Evolutionary conservation across 2,888 invertebrate genomes (phyloP), one percentile per base, ranked within the genome.

Genomic region (Flexamia atlantica): DNA sequence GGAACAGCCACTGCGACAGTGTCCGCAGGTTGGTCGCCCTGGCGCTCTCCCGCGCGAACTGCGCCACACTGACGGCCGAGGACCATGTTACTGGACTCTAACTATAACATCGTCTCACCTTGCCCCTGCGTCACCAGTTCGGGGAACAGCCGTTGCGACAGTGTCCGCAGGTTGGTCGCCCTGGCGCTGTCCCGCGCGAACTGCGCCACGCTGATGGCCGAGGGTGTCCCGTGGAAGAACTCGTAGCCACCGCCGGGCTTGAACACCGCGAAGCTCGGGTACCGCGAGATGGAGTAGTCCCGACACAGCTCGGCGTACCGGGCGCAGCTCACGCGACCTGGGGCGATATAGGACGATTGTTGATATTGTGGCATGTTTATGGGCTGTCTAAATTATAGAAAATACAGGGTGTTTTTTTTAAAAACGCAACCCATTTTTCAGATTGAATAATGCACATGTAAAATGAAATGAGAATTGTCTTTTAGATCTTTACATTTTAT

Each of bases 191-290:
- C 94, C 84, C 91, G 90, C 14, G 94, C 94, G 90, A 95, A 95
- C n/a, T 92, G 91, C 0, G 92, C 91, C 70, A 93, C 89, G 87
- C 93, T 92, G 86, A 92, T 91, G 0, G 93, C 91, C 12, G 91
- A 91, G 84, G 91, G 91, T 86, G 93, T 90, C 87, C 95, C 95
- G 89, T 94, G 94, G 89, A 94, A 93, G 17, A 95, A 90, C 88
- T 97, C 96, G 90, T 95, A 95, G 0, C 94, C 95, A 2, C 96
- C 96, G 28, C 94, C 94, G 0, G 91, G 90, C 89, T 97, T 97
- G 86, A 97, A 91, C 7, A 96, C 91, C 17, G 93, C 94, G 93
- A 96, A 96, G 20, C 93, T 91, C 0, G 96, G 96, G 87, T 93
- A 91, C 4, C 91, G 89, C 5, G 91, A 91, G 1, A 93, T 91